Evolutionary conservation across 2,797 vertebrate genomes (phyloP), one percentile per base, ranked within the genome.

Genomic region (Enteromius trimaculatus): DNA sequence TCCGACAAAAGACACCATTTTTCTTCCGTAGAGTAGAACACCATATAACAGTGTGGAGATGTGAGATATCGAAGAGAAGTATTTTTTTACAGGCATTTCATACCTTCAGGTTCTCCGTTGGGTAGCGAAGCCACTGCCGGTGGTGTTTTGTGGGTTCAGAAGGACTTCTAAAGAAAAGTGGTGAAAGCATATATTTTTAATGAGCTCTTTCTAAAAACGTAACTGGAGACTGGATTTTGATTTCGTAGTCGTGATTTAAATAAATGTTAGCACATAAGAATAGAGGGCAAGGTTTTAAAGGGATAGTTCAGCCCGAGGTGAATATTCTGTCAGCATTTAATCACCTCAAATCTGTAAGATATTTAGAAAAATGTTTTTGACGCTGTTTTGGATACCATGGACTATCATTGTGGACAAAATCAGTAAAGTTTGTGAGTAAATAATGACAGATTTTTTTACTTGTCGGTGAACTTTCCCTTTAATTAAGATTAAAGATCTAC

Each of bases 71-170:
- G 84, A 87, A 85, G 75, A 88, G 77, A 89, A 88, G 85, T 94
- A 94, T 95, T 95, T 95, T 95, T 95, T 91, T 93, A 94, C 89
- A 89, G 89, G 90, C 89, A 88, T 91, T 91, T 92, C 89, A 87
- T 78, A 80, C 88, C 85, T 79, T 86, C 60, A 69, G 86, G 87
- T 85, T 88, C 79, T 91, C 87, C 75, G 83, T 39, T 17, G 71
- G 85, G 82, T 84, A 88, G 86, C 68, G 87, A 71, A 88, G 83
- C 78, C 80, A 77, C 88, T 68, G 81, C 3, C 84, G 88, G 87
- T 77, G 88, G 87, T 84, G 84, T 88, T 86, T 85, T 77, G 71
- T 69, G 64, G 81, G 71, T 60, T 62, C 77, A 80, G 81, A 65
- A n/a, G 77, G 77, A 53, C n/a, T 76, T 74, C 51, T 68, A 51